Base-by-base conservation (phyloP, 1,140 invertebrate genomes). In the Brachionus sp. region DNA sequence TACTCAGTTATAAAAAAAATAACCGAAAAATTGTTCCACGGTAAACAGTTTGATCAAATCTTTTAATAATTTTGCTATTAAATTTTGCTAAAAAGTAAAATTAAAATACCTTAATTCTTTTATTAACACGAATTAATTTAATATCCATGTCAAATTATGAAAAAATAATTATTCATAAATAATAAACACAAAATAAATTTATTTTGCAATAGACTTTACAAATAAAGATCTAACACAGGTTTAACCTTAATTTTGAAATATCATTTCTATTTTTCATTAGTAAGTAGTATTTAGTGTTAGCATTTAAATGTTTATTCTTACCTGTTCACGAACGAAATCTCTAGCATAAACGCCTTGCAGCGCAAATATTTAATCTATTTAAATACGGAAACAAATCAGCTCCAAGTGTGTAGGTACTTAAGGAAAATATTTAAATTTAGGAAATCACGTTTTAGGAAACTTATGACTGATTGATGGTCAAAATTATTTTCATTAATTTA, bases 201-300 rank as follows among this genome's bases (percentile, higher is more conserved):
- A 16, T 57, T 57, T 57, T 57, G n/a, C 16, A 57, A 57, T 5
- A 57, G 50, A 57, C 9, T 70, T 39, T 39, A 70, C 37, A 12
- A 70, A 19, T 13, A 12, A 37, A 25, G 2, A 42, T 16, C 13
- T 70, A 70, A 16, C 16, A 70, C 29, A 70, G 66, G 66, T 70
- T 39, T 19, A 70, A 70, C 66, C 66, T 70, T 70, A 70, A 42
- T 19, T 19, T 39, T 37, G 66, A 70, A 70, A 70, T 70, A 70
- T 39, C 66, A 70, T 9, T 66, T 33, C 33, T 66, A 23, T 19
- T 23, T 23, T 57, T 19, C 50, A 19, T 29, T 29, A 29, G 29
- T 29, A 57, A 19, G 16, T 57, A 39, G n/a, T 33, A 37, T 70
- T 70, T 19, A 70, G 19, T 19, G 50, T 57, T 57, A 57, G 19